Percentiles rank a stretch among this genome's conserved stretches.
These are phyloP conservation scores for Diorhabda elongata DNA, from an alignment of 1,140 invertebrate species.

Conservation along the genomic window DNA sequence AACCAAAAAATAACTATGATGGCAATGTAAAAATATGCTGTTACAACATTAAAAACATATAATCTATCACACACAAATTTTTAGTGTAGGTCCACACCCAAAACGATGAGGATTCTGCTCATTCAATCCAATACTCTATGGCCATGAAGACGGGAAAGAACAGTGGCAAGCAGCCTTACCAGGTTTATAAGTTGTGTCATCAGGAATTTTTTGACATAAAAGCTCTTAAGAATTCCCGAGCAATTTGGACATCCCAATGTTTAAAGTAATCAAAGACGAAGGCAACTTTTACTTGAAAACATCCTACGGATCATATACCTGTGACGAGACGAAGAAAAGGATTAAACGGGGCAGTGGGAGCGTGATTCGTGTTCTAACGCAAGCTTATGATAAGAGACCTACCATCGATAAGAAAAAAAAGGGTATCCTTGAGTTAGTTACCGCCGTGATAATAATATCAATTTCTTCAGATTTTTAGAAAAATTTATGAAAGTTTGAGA, in stretches of 20 bases:
- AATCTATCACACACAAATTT: too few relatives aligned
- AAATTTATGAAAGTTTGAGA: background rate
- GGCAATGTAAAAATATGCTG: too few relatives aligned
- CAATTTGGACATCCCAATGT: background rate
- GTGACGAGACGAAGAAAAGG: background rate
- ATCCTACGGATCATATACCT: background rate
- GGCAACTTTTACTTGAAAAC: background rate
- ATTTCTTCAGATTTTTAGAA: background rate
- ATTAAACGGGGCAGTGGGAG: background rate
- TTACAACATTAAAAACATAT: too few relatives aligned
- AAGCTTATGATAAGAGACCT: background rate
- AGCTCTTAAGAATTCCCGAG: slow-evolving; percentile 4
- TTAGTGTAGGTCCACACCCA: too few relatives aligned
- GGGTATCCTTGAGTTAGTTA: background rate
- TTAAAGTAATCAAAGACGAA: background rate
- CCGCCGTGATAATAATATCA: background rate
- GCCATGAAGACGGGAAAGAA: slow-evolving; percentile 36
- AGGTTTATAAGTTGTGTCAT: slow-evolving; percentile 31
- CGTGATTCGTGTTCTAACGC: background rate
- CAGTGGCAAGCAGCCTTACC: slow-evolving; percentile 31
- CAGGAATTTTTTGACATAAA: slow-evolving; percentile 33
- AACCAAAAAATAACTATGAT: too few relatives aligned
- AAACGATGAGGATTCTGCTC: slow-evolving; percentile 41
- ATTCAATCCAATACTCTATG: slow-evolving; percentile 28
- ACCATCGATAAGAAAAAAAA: background rate